Evolutionary conservation across 64 coral and sea anemone genomes (phyloP).

Genomic region (Hydrozoanthus tunicans): DNA sequence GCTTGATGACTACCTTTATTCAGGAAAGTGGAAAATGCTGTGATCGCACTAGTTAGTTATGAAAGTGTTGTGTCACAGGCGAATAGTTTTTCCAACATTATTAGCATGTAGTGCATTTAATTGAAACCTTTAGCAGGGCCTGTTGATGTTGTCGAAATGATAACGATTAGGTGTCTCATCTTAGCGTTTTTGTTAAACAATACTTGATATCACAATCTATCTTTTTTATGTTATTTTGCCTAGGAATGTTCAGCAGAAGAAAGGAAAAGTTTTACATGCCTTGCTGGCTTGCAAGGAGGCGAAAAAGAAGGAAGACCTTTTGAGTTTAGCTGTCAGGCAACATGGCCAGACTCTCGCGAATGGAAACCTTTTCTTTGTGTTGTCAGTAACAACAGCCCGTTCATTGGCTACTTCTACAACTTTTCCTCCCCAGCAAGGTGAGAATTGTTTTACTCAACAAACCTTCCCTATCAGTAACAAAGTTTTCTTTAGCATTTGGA

Average conservation of each 20-base stretch:
- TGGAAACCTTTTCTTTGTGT: slow-evolving; percentile 82
- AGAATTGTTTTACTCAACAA: neutral
- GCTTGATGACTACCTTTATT: too few species aligned
- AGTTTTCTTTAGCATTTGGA: neutral
- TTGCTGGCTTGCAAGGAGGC: slow-evolving; percentile 73
- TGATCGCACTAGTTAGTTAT: too few species aligned
- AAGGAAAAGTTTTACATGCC: slow-evolving; percentile 54
- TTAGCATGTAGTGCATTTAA: too few species aligned
- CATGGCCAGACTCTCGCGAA: slow-evolving; percentile 78
- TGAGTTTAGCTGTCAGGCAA: slow-evolving; percentile 79
- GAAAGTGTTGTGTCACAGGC: too few species aligned
- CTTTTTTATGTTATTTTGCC: neutral
- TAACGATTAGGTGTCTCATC: too few species aligned
- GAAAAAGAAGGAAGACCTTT: slow-evolving; percentile 64
- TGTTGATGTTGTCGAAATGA: too few species aligned
- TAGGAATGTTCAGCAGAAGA: slow-evolving; percentile 72
- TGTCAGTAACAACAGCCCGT: slow-evolving; percentile 70
- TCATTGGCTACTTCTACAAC: slow-evolving; percentile 82
- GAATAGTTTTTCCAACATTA: too few species aligned
- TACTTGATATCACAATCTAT: neutral
- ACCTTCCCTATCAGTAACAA: slow-evolving; percentile 11
- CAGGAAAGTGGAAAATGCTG: too few species aligned
- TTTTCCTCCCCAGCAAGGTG: slow-evolving; percentile 60
- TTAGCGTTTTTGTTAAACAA: too few species aligned
- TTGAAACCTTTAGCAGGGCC: too few species aligned